Evolutionary conservation across 2,888 invertebrate species (phyloP).

Genomic region (Schizotus pectinicornis): DNA sequence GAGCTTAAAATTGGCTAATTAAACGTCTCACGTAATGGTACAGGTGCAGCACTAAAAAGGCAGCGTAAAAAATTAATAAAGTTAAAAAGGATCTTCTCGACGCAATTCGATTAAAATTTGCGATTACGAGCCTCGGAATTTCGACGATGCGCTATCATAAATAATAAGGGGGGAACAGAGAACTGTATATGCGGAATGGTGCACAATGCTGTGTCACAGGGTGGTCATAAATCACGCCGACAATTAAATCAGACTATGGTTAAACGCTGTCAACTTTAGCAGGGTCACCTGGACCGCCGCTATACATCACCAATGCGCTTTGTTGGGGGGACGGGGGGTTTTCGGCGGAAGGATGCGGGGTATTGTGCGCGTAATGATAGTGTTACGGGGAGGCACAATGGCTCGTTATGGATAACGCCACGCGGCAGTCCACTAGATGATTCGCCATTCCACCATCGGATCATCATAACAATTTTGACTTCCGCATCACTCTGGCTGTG

Average conservation of each 20-base stretch:
- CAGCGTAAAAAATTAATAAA: slow-evolving; percentile 18
- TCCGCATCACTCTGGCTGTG: no score
- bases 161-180: neutral
- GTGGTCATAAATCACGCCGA: slow-evolving; percentile 53
- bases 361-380: slow-evolving; percentile 23
- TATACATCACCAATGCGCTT: slow-evolving; percentile 37
- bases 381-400: slow-evolving; percentile 10
- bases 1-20: no score
- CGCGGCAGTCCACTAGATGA: slow-evolving; percentile 3
- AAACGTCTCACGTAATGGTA: neutral
- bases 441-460: slow-evolving; percentile 1
- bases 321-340: slow-evolving; percentile 9
- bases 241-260: slow-evolving; percentile 56
- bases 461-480: no score
- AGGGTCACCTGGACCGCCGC: slow-evolving; percentile 50
- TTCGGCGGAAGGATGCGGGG: neutral
- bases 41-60: slow-evolving; percentile 15
- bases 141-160: no score
- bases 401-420: slow-evolving; percentile 4
- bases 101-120: slow-evolving; percentile 17
- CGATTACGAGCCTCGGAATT: neutral
- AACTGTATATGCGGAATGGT: slow-evolving; percentile 19
- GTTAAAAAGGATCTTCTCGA: slow-evolving; percentile 16
- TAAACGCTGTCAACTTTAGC: slow-evolving; percentile 53
- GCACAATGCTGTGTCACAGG: slow-evolving; percentile 51